Conservation (phyloP, 2,888 invertebrate species). For the Oscheius myriophilus region DNA sequence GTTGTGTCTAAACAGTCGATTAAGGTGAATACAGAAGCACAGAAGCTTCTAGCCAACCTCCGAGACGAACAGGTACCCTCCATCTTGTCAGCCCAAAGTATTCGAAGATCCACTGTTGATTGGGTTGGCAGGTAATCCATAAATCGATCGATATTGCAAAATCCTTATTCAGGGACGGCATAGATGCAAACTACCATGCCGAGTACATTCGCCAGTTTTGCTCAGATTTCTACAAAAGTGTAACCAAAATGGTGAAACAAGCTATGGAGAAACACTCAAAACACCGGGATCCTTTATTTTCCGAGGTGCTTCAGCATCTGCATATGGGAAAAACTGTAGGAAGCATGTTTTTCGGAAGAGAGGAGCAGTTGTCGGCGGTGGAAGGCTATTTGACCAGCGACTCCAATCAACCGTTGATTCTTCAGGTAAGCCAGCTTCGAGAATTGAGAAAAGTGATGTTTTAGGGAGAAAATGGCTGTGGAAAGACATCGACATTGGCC, state of each 20-base stretch:
- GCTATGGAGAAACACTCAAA: conserved; percentile 65
- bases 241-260: conserved; percentile 56
- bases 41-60: conserved; percentile 85
- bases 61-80: conserved; percentile 88
- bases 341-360: conserved; percentile 84
- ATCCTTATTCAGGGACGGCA: conserved; percentile 23
- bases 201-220: conserved; percentile 76
- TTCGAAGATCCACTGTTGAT: conserved; percentile 91
- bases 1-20: conserved; percentile 71
- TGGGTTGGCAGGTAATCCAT: conserved; percentile 81
- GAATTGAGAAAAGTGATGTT: background rate
- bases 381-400: conserved; percentile 83
- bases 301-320: conserved; percentile 50
- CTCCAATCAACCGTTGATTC: conserved; percentile 81
- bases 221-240: conserved; percentile 60
- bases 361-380: conserved; percentile 84
- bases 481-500: conserved; percentile 93
- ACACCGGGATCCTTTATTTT: conserved; percentile 53
- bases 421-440: conserved; percentile 75
- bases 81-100: conserved; percentile 87
- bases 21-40: conserved; percentile 90
- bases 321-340: conserved; percentile 45
- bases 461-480: conserved; percentile 93
- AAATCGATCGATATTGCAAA: background rate
- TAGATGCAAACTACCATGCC: conserved; percentile 77